phyloP scores from a whole-genome alignment of 2,113 vertebrate species.

The Thamnophis sirtalis region DNA sequence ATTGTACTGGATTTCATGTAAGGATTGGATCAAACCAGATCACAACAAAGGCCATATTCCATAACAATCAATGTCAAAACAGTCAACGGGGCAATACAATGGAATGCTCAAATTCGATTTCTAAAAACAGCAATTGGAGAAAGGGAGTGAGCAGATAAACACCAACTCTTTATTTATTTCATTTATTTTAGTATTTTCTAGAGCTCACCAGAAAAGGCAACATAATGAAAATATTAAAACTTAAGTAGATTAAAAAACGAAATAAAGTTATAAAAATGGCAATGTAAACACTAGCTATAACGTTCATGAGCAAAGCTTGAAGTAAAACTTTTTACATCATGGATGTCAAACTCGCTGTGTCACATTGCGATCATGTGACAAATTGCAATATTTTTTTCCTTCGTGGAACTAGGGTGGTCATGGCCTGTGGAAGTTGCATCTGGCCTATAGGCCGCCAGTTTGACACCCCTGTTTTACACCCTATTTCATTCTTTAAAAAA shows the following conservation, averaged over 20 bases:
- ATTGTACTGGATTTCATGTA: neutral
- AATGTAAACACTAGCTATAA: neutral
- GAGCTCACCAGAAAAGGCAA: neutral
- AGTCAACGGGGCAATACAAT: neutral
- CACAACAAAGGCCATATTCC: neutral
- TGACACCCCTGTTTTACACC: no score
- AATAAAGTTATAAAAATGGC: neutral
- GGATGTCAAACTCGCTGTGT: no score
- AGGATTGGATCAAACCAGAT: neutral
- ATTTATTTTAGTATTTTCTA: neutral
- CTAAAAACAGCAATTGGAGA: neutral
- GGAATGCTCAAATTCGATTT: neutral
- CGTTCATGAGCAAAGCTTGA: neutral
- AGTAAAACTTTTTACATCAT: neutral
- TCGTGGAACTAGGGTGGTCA: accelerated
- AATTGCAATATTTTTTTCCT: no score
- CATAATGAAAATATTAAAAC: neutral
- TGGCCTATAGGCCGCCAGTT: no score
- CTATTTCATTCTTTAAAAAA: neutral
- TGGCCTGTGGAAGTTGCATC: no score
- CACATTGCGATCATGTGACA: no score
- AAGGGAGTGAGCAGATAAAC: neutral
- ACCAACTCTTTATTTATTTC: neutral
- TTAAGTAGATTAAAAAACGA: neutral
- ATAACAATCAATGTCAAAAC: neutral